Conservation (phyloP, 2,113 vertebrate species). For the Mohoua ochrocephala region DNA sequence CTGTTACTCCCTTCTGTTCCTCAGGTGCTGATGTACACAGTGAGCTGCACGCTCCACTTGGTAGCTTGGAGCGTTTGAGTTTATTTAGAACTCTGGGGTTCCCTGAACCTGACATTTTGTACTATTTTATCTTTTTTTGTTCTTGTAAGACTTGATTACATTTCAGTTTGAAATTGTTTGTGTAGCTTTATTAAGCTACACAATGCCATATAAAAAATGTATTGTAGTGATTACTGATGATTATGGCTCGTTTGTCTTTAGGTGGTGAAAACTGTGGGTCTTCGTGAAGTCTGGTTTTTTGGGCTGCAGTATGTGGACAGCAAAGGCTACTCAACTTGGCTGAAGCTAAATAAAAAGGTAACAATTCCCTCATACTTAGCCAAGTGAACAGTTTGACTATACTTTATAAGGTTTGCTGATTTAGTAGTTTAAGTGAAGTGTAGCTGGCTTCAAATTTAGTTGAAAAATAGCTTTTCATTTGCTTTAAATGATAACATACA, state of each 20-base stretch:
- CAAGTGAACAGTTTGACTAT: neutral
- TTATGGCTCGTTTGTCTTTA: constrained; percentile 54
- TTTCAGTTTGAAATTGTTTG: neutral
- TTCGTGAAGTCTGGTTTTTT: constrained; percentile 98
- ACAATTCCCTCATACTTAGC: neutral
- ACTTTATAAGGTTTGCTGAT: neutral
- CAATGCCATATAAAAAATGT: neutral
- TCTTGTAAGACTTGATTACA: neutral
- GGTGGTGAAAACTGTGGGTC: constrained; percentile 97
- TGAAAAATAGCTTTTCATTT: neutral
- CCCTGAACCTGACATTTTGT: neutral
- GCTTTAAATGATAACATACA: neutral
- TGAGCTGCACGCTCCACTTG: rapidly evolving
- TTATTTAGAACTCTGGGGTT: neutral
- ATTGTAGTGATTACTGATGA: neutral
- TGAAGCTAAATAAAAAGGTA: constrained; percentile 98
- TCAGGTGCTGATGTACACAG: neutral
- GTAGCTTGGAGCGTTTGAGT: neutral
- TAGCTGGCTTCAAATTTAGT: neutral
- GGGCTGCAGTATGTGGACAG: constrained; percentile 96
- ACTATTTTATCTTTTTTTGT: neutral
- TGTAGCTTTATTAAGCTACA: neutral
- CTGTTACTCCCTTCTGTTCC: neutral
- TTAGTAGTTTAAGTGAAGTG: neutral
- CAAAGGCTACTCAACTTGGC: constrained; percentile 95